These are phyloP conservation scores for Brassicogethes aeneus DNA, from an alignment of 2,888 invertebrate species.

Conservation along the genomic window DNA sequence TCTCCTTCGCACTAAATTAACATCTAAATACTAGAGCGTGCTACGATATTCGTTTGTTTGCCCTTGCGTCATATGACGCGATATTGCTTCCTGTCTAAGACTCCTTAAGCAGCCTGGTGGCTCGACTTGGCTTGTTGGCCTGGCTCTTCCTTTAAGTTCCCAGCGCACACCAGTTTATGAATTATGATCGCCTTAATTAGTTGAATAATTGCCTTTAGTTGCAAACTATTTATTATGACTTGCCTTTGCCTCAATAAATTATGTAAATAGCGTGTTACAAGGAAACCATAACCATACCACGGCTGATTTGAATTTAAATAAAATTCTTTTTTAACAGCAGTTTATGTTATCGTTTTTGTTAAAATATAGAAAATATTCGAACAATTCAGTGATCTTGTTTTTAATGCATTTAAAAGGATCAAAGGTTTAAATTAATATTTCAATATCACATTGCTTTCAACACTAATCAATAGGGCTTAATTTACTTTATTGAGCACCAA, in stretches of 20 bases:
- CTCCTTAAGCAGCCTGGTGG: conserved; percentile 12
- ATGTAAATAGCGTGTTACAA: conserved; percentile 16
- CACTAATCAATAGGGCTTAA: too few species aligned
- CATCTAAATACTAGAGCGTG: conserved; percentile 32
- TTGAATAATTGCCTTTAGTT: conserved; percentile 27
- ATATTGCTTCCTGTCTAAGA: conserved; percentile 18
- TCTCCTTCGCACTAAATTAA: conserved; percentile 37
- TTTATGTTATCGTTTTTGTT: too few species aligned
- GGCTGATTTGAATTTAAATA: too few species aligned
- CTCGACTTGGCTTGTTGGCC: too few species aligned
- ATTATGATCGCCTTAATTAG: conserved; percentile 27
- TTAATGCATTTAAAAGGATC: too few species aligned
- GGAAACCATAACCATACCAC: too few species aligned
- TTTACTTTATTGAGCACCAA: too few species aligned
- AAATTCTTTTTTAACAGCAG: too few species aligned
- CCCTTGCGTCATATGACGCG: conserved; percentile 11
- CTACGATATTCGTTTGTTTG: conserved; percentile 3
- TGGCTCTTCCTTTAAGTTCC: conserved; percentile 11
- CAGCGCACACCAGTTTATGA: conserved; percentile 21
- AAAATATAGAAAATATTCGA: too few species aligned
- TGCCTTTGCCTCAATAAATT: conserved; percentile 17
- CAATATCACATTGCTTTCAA: too few species aligned
- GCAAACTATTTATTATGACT: conserved; percentile 23
- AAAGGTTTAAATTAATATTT: too few species aligned
- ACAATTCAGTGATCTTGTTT: too few species aligned